Evolutionary conservation across 1,140 invertebrate species (phyloP).

Genomic region (Campoletis sonorensis): DNA sequence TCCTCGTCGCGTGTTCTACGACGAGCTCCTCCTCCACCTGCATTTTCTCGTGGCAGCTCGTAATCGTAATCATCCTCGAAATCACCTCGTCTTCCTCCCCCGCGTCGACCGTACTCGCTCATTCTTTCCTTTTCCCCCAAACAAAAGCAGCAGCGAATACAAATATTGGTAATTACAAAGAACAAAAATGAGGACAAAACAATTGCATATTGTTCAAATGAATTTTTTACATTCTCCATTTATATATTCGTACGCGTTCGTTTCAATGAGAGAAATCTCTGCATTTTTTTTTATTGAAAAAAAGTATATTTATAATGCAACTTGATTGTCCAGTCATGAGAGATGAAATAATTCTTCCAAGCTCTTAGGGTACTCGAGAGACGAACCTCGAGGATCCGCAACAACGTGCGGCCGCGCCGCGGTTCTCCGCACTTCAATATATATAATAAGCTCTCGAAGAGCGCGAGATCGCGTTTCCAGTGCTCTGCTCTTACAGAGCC

Average conservation of each 20-base stretch:
- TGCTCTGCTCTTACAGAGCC: constrained; percentile 52
- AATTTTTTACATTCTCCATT: too few relatives aligned
- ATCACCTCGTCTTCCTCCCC: constrained; percentile 42
- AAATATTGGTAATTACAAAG: too few relatives aligned
- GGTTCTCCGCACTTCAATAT: constrained; percentile 34
- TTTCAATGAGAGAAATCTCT: background rate
- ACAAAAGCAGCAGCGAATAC: background rate
- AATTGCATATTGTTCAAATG: too few relatives aligned
- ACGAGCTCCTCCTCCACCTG: constrained; percentile 36
- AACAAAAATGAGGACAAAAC: too few relatives aligned
- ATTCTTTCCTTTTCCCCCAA: constrained; percentile 43
- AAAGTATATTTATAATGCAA: too few relatives aligned
- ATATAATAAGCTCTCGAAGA: constrained; percentile 55
- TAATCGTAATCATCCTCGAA: constrained; percentile 48
- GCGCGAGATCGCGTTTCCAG: constrained; percentile 46
- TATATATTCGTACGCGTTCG: too few relatives aligned
- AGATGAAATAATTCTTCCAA: too few relatives aligned
- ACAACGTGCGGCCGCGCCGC: too few relatives aligned
- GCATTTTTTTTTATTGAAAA: too few relatives aligned
- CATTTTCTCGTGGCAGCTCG: constrained; percentile 31
- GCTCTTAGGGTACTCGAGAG: too few relatives aligned
- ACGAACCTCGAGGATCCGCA: too few relatives aligned
- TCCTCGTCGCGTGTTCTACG: constrained; percentile 47
- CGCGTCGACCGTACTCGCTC: constrained; percentile 62
- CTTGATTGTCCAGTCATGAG: too few relatives aligned